Evolutionary conservation across 1,140 invertebrate species (phyloP).

Genomic region (Caenorhabditis latens): DNA sequence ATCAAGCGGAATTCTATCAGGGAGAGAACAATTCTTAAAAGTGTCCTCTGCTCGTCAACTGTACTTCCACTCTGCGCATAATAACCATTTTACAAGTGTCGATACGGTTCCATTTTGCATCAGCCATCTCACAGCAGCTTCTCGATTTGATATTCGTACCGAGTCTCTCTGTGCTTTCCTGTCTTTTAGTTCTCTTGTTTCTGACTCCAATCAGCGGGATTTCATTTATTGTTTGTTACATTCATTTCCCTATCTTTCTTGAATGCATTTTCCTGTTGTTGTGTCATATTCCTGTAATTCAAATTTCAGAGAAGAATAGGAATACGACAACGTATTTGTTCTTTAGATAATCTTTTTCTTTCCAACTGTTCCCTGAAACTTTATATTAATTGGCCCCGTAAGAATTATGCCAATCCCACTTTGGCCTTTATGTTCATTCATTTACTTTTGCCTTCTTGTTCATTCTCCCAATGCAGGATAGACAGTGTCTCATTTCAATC

Average conservation of each 20-base stretch:
- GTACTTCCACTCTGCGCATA: conserved; percentile 17
- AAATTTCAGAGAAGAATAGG: background rate
- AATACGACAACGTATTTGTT: conserved; percentile 16
- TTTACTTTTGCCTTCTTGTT: background rate
- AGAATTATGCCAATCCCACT: too few species aligned
- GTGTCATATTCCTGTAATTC: too few species aligned
- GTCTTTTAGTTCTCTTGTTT: conserved; percentile 40
- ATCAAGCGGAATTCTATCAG: too few species aligned
- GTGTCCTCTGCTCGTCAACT: background rate
- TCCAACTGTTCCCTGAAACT: background rate
- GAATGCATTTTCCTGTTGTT: conserved; percentile 37
- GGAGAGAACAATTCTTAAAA: too few species aligned
- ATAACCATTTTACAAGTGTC: conserved; percentile 56
- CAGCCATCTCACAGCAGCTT: conserved; percentile 46
- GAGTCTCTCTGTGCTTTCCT: conserved; percentile 40
- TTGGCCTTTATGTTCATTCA: too few species aligned
- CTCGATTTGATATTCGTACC: conserved; percentile 22
- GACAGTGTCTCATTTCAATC: conserved; percentile 51
- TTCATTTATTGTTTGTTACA: conserved; percentile 32
- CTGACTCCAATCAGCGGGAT: conserved; percentile 31
- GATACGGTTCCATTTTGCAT: conserved; percentile 53
- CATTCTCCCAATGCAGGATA: conserved; percentile 22
- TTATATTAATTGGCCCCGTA: too few species aligned
- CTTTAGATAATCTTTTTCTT: background rate
- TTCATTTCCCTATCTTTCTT: conserved; percentile 17